Conservation (phyloP, 37 sponge, comb jelly and placozoan genomes). For the Oopsacas minuta region DNA sequence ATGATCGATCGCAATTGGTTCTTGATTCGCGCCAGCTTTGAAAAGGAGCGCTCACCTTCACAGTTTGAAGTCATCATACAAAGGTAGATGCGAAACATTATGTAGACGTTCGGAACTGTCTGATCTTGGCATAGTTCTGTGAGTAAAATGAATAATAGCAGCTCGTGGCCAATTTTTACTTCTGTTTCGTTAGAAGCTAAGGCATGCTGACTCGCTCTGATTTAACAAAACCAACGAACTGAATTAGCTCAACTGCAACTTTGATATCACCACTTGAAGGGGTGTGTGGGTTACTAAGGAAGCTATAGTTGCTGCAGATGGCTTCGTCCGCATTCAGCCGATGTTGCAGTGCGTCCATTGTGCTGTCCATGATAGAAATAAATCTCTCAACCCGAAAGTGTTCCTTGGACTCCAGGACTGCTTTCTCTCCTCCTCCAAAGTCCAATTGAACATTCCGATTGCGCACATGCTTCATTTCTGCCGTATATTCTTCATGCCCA, state of each 20-base stretch:
- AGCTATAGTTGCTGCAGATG: not conserved
- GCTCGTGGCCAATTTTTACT: not conserved
- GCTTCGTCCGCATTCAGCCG: constrained; percentile 3
- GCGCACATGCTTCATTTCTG: not conserved
- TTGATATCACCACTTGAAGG: not conserved
- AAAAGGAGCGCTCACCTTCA: constrained; percentile 7
- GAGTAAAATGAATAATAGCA: not conserved
- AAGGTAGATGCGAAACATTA: constrained; percentile 13
- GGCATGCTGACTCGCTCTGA: not conserved
- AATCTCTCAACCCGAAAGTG: not conserved
- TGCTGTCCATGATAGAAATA: not conserved
- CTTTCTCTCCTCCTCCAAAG: not conserved
- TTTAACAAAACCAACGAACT: constrained; percentile 1
- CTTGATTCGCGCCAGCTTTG: not conserved
- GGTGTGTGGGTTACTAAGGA: not conserved
- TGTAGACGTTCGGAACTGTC: constrained; percentile 16
- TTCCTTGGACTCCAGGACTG: not conserved
- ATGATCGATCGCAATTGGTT: not conserved
- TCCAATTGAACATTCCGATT: not conserved
- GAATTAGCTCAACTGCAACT: constrained; percentile 17
- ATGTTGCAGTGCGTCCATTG: not conserved
- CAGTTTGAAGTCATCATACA: not conserved
- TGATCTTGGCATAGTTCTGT: not conserved
- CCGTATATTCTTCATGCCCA: constrained; percentile 17
- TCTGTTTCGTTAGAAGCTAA: not conserved